These are phyloP conservation scores for Drosophila paranaensis DNA, from an alignment of 2,888 invertebrate species.

Conservation along the genomic window DNA sequence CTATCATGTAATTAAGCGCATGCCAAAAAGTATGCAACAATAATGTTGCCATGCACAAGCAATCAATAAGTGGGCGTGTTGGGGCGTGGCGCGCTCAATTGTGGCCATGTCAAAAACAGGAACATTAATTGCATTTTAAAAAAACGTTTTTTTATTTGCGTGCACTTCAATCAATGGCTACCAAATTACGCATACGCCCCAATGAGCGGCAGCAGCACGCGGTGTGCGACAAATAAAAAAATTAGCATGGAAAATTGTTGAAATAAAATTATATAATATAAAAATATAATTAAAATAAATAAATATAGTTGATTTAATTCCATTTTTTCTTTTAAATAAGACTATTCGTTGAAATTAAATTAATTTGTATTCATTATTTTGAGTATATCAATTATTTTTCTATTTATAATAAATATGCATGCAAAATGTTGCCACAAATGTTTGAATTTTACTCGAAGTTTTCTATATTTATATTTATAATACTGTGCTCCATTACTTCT, in stretches of 20 bases:
- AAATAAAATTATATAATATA: neutral
- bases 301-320: conserved; percentile 1
- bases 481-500: neutral
- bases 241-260: neutral
- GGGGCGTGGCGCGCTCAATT: conserved; percentile 60
- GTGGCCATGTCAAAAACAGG: conserved; percentile 65
- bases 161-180: conserved; percentile 34
- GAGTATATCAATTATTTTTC: neutral
- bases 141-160: neutral
- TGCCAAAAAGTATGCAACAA: conserved; percentile 75
- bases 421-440: neutral
- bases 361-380: neutral
- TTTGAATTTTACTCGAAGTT: no score
- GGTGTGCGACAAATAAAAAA: neutral
- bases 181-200: conserved; percentile 42
- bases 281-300: neutral
- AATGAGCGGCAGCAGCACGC: conserved; percentile 6
- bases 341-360: neutral
- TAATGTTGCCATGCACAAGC: conserved; percentile 48
- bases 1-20: conserved; percentile 76
- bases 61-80: conserved; percentile 65
- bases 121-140: conserved; percentile 35
- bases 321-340: neutral
- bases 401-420: neutral
- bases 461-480: neutral